Base-by-base conservation (phyloP, 2,888 invertebrate species). In the Notocelia uddmanniana region DNA sequence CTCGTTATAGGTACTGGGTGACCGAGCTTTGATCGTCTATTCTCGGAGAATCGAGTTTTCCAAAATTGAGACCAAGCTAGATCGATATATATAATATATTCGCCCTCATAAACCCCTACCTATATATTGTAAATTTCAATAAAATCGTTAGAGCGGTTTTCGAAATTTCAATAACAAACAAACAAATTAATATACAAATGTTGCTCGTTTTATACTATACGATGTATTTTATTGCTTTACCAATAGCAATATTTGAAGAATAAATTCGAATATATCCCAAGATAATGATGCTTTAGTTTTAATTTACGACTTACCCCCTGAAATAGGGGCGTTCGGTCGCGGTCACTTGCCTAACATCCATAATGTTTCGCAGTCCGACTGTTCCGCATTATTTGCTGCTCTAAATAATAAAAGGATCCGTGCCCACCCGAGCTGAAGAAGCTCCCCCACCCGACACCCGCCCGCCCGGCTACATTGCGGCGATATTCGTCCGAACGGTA, bases 391-490 rank as follows among this genome's bases (percentile, higher is more conserved):
- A 71, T 71, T 71, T 71, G 70, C 63, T 60, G 63, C 52, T 66
- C 70, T 71, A 71, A 71, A 71, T 71, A 71, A 71, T 71, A 59
- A 59, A 71, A 66, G 66, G 70, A 59, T 64, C 64, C 70, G 58
- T 19, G 64, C 52, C 41, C 52, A 66, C 66, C 48, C 57, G 58
- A 64, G 26, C 64, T 34, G 50, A 69, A 64, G 63, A 58, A 31
- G 37, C 23, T 15, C 58, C 45, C 15, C 0, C 9, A 48, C 23
- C 45, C 26, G 45, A 15, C 66, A 23, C 15, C n/a, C 10, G 23
- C n/a, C 48, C 58, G n/a, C 58, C 50, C 50, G 18, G 59, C 68
- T 31, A 59, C 68, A 59, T 52, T 41, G 50, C 60, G 52, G 59
- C 59, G 52, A 54, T 69, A 52, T 60, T 45, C 52, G 68, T 69